Conservation (phyloP, 2,113 vertebrate genomes). For the Sturnus vulgaris region DNA sequence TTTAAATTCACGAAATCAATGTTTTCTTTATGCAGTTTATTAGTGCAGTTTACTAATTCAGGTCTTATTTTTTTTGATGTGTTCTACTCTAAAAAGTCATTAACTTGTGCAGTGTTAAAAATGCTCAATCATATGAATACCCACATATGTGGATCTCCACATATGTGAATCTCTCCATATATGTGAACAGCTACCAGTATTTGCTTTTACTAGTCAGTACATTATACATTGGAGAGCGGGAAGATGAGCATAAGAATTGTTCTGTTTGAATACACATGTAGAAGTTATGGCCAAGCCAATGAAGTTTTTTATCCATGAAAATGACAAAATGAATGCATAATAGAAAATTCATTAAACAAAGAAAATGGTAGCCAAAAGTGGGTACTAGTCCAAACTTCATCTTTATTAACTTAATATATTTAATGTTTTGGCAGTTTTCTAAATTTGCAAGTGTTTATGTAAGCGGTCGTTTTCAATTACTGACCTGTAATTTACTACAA, state of each 20-base stretch:
- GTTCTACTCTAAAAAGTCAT: neutral
- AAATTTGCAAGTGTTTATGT: neutral
- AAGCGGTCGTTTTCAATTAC: neutral
- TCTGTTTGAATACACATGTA: neutral
- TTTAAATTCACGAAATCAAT: neutral
- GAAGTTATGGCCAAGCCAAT: neutral
- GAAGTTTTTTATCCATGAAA: neutral
- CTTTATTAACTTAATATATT: neutral
- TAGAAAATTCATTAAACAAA: neutral
- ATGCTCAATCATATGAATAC: neutral
- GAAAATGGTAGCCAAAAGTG: neutral
- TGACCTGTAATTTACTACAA: neutral
- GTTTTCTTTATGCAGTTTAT: neutral
- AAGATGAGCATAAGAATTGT: neutral
- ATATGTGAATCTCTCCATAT: neutral
- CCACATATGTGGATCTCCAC: neutral
- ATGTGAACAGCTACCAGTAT: neutral
- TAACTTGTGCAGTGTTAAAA: neutral
- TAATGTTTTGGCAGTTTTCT: neutral
- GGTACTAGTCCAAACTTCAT: neutral
- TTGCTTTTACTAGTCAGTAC: neutral
- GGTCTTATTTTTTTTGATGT: neutral
- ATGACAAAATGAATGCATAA: neutral
- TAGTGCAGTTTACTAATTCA: neutral
- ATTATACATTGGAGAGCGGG: neutral